phyloP scores from a whole-genome alignment of 2,797 vertebrate genomes.

The Alauda arvensis region DNA sequence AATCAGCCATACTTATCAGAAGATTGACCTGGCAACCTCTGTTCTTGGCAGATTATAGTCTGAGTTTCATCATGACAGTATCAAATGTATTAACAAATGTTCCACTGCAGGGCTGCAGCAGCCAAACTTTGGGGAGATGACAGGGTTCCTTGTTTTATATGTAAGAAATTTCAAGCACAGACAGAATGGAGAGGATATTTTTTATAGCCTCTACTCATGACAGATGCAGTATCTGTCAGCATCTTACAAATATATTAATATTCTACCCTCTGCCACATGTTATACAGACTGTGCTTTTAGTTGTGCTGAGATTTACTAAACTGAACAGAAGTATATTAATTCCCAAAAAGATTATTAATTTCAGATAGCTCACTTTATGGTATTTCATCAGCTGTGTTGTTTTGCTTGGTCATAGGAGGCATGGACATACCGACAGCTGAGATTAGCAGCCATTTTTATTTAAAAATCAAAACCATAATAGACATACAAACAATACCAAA shows the following conservation, averaged over 20 bases:
- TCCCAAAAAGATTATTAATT: neutral
- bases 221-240: neutral
- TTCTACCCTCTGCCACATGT: neutral
- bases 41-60: neutral
- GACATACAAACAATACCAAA: neutral
- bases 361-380: neutral
- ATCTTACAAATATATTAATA: neutral
- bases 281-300: neutral
- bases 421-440: neutral
- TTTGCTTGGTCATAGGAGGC: neutral
- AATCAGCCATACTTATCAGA: constrained; percentile 17
- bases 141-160: neutral
- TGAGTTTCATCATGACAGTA: constrained; percentile 1
- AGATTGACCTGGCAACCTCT: constrained; percentile 1
- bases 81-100: neutral
- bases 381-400: neutral
- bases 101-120: neutral
- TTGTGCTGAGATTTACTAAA: neutral
- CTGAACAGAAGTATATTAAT: neutral
- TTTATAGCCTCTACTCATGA: neutral
- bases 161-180: neutral
- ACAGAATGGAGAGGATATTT: neutral
- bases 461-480: neutral
- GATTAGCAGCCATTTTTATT: neutral
- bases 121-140: neutral